phyloP scores from a whole-genome alignment of 2,888 invertebrate species.

The Orchestes rusci region DNA sequence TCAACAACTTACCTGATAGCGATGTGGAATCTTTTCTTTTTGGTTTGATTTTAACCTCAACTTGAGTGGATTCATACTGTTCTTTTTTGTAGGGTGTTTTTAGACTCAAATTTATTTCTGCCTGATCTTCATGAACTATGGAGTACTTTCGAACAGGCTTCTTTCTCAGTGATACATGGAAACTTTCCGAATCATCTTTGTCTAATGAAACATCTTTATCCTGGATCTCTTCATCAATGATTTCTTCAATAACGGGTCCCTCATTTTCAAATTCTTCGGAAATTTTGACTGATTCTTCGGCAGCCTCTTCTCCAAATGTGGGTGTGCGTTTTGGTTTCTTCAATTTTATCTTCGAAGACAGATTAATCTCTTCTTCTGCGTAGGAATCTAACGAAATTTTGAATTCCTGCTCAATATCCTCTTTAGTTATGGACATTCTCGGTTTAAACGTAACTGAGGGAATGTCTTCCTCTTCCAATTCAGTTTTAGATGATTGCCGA shows the following conservation, averaged over 20 bases:
- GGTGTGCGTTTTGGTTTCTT: constrained; percentile 61
- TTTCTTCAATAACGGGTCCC: constrained; percentile 55
- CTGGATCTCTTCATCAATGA: constrained; percentile 56
- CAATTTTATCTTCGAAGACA: constrained; percentile 75
- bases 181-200: constrained; percentile 52
- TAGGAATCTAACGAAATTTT: constrained; percentile 79
- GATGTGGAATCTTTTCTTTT: constrained; percentile 61
- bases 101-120: constrained; percentile 50
- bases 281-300: constrained; percentile 67
- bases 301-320: constrained; percentile 70
- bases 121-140: constrained; percentile 56
- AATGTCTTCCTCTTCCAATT: constrained; percentile 69
- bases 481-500: constrained; percentile 57
- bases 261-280: constrained; percentile 59
- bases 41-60: constrained; percentile 65
- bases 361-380: constrained; percentile 81
- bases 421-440: constrained; percentile 67
- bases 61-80: constrained; percentile 53
- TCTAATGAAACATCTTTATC: constrained; percentile 50
- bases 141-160: constrained; percentile 50
- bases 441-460: constrained; percentile 77
- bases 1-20: constrained; percentile 48
- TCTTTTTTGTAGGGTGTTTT: constrained; percentile 45
- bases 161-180: constrained; percentile 45
- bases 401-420: constrained; percentile 85